Evolutionary conservation across 1,140 invertebrate genomes (phyloP), one percentile per base, ranked within the genome.

Genomic region (Drosophila triauraria): DNA sequence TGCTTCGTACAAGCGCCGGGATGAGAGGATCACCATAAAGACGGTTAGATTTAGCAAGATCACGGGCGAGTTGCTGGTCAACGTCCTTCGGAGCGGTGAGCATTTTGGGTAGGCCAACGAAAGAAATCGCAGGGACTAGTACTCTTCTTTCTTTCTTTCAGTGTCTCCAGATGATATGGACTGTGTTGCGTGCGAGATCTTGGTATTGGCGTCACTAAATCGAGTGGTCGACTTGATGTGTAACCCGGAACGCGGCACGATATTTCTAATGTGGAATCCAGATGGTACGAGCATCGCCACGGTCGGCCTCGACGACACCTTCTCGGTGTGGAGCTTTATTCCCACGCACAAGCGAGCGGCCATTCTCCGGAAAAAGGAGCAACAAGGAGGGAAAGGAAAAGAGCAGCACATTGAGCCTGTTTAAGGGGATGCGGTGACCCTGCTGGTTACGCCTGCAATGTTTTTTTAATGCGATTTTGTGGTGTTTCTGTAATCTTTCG

Each of bases 231-330:
- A 92, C 48, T 56, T 92, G 20, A 20, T 92, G 35, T 56, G 59
- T 3, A 68, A 82, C 44, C 58, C 74, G 9, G 80, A 90, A 20
- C 60, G 71, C 27, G 83, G 87, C n/a, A 75, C 80, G 3, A n/a
- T 88, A 3, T 92, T 92, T 43, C 62, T 92, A 43, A 83, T 92
- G 78, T 92, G 84, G 84, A 92, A 76, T 65, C 85, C 91, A 4
- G 84, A 92, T 82, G 91, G 91, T 1, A 91, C 79, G 2, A 83
- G 65, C 46, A 59, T 92, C n/a, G 84, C 91, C 7, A 90, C 87
- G 1, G 82, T 78, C 35, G 87, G 91, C 12, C 50, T 87, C 1
- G 91, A 92, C 44, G 87, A 92, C 27, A 87, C 91, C 5, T 77
- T 92, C 15, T 84, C 87, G 7, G 59, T 92, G 17, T 92, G 91